Evolutionary conservation across 2,797 vertebrate species (phyloP).

Genomic region (Etheostoma perlongum): DNA sequence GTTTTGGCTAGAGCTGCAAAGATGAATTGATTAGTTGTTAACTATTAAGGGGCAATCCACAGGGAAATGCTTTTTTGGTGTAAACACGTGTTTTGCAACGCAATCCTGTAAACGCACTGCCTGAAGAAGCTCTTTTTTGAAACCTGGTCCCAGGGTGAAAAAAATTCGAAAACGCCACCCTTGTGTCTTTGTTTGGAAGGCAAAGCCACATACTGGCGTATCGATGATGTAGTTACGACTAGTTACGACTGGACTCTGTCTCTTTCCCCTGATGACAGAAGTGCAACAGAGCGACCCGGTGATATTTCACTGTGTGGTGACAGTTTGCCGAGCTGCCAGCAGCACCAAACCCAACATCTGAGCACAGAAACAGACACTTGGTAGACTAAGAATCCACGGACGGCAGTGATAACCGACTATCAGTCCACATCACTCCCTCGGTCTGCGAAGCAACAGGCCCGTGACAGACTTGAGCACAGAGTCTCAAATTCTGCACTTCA

Average conservation of each 20-base stretch:
- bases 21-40: too few species aligned
- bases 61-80: too few species aligned
- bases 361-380: slow-evolving; percentile 13
- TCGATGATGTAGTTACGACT: too few species aligned
- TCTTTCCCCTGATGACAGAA: slow-evolving; percentile 23
- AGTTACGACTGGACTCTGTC: neutral
- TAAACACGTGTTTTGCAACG: too few species aligned
- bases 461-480: slow-evolving; percentile 48
- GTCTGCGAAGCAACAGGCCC: slow-evolving; percentile 29
- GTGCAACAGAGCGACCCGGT: slow-evolving; percentile 14
- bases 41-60: too few species aligned
- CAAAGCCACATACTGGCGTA: too few species aligned
- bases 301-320: slow-evolving; percentile 65
- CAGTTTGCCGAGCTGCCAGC: slow-evolving; percentile 25
- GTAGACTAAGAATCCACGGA: slow-evolving; percentile 7
- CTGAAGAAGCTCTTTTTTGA: too few species aligned
- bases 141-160: too few species aligned
- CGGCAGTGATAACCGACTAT: slow-evolving; percentile 1
- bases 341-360: slow-evolving; percentile 30
- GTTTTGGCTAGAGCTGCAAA: neutral
- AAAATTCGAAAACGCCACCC: too few species aligned
- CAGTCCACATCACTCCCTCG: neutral
- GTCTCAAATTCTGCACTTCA: slow-evolving; percentile 60
- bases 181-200: too few species aligned
- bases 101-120: too few species aligned